phyloP scores from a whole-genome alignment of 2,888 invertebrate genomes.

The Dasysyrphus tricinctus region DNA sequence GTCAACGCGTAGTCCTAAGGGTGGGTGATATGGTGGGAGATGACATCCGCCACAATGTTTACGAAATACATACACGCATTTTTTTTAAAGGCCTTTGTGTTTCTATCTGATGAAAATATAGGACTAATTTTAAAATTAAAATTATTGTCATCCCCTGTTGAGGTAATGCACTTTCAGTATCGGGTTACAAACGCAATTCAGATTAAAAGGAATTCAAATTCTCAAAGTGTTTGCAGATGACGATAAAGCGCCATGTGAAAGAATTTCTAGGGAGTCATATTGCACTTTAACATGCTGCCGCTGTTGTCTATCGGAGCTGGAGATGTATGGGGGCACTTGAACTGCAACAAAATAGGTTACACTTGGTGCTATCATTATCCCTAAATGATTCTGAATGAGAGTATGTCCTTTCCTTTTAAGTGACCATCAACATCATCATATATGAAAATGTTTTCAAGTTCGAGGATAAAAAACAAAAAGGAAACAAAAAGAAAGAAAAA shows the following conservation, averaged over 20 bases:
- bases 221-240: slow-evolving; percentile 39
- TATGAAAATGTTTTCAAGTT: slow-evolving; percentile 29
- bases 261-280: slow-evolving; percentile 42
- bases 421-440: slow-evolving; percentile 40
- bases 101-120: slow-evolving; percentile 9
- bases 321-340: slow-evolving; percentile 41
- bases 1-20: background rate
- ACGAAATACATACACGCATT: slow-evolving; percentile 41
- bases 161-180: slow-evolving; percentile 67
- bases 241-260: slow-evolving; percentile 57
- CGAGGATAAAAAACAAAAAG: background rate
- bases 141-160: slow-evolving; percentile 35
- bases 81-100: slow-evolving; percentile 8
- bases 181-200: slow-evolving; percentile 58
- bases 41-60: slow-evolving; percentile 69
- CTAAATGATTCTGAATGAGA: slow-evolving; percentile 61
- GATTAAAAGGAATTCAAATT: slow-evolving; percentile 56
- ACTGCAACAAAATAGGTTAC: slow-evolving; percentile 46
- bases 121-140: slow-evolving; percentile 57
- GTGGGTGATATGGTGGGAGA: slow-evolving; percentile 37
- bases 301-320: slow-evolving; percentile 9
- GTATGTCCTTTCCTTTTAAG: slow-evolving; percentile 44
- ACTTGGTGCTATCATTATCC: slow-evolving; percentile 62
- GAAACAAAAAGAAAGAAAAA: background rate
- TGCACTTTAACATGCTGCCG: slow-evolving; percentile 55